phyloP scores from a whole-genome alignment of 92 coral and sea anemone species.

The Ricordea florida region DNA sequence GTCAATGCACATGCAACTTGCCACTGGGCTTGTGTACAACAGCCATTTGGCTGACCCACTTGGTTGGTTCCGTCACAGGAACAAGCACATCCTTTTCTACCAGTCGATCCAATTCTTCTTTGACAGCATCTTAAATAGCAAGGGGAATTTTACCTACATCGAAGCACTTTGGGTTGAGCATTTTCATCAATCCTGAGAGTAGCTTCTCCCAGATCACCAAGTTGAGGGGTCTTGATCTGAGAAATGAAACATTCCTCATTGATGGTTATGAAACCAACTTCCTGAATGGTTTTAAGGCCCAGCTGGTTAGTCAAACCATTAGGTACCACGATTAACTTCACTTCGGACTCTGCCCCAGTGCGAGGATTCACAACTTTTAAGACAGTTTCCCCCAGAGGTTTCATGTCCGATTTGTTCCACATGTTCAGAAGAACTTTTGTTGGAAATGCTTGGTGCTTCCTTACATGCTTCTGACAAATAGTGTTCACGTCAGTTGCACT shows the following conservation, averaged over 20 bases:
- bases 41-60: too few relatives aligned
- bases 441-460: constrained; percentile 11
- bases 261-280: constrained; percentile 38
- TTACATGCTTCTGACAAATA: constrained; percentile 23
- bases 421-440: constrained; percentile 13
- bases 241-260: constrained; percentile 32
- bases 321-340: constrained; percentile 37
- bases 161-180: constrained; percentile 32
- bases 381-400: constrained; percentile 39
- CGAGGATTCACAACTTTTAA: constrained; percentile 1
- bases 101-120: constrained; percentile 35
- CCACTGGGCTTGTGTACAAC: too few relatives aligned
- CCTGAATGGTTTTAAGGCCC: constrained; percentile 43
- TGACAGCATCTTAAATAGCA: too few relatives aligned
- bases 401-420: constrained; percentile 54
- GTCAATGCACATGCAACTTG: constrained; percentile 44
- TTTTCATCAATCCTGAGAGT: too few relatives aligned
- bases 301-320: constrained; percentile 22
- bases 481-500: constrained; percentile 39
- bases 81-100: constrained; percentile 44
- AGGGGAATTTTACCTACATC: constrained; percentile 36
- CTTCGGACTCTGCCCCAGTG: not conserved
- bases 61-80: too few relatives aligned
- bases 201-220: constrained; percentile 56
- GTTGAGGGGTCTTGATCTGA: not conserved